Percentiles rank a stretch among this genome's conserved stretches.
Conservation (phyloP, 23 tunicate genomes). For the Oikopleura albicans region DNA sequence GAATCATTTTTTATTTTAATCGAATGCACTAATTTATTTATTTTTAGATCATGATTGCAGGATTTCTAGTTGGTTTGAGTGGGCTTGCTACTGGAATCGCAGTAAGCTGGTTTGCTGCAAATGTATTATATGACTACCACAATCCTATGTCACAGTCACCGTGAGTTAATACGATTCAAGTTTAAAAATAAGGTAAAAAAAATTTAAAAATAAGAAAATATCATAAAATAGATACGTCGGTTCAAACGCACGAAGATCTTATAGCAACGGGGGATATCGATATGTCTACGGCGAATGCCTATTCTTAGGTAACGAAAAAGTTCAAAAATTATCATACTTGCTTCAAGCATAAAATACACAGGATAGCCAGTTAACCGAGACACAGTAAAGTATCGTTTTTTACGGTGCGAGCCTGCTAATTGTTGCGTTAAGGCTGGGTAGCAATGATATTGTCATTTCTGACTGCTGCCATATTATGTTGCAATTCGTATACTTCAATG, state of each 20-base stretch:
- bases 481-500: not conserved
- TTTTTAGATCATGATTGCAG: not conserved
- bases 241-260: not conserved
- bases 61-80: not conserved
- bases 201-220: too few relatives aligned
- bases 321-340: too few relatives aligned
- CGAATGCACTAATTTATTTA: too few relatives aligned
- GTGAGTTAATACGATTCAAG: not conserved
- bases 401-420: too few relatives aligned
- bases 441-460: not conserved
- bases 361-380: not conserved
- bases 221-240: not conserved
- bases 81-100: not conserved
- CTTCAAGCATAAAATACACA: not conserved
- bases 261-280: conserved; percentile 20
- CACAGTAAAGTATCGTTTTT: too few relatives aligned
- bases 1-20: too few relatives aligned
- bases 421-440: conserved; percentile 2
- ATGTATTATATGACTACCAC: conserved; percentile 42
- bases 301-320: conserved; percentile 64
- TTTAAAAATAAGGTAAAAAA: too few relatives aligned
- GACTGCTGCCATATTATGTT: not conserved
- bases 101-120: conserved; percentile 82
- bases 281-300: conserved; percentile 75
- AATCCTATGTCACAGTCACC: conserved; percentile 19